Base-by-base conservation (phyloP, 2,888 invertebrate species). In the Drosophila percnosoma region DNA sequence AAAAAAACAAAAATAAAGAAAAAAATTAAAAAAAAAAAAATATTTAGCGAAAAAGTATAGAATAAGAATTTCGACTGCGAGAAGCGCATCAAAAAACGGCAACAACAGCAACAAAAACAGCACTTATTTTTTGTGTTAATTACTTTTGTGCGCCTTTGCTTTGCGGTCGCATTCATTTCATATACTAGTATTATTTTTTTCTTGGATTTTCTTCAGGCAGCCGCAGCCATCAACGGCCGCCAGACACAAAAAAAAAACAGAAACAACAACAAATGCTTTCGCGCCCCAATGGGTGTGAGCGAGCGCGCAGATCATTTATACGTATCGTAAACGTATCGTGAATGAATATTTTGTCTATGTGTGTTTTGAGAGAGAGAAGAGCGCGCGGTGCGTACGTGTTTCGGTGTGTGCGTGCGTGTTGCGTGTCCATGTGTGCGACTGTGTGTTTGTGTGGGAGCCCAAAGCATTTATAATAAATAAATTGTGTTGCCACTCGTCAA, bases 311-410 rank as follows among this genome's bases (percentile, higher is more conserved):
- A 83, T 76, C 78, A 74, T 85, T 75, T 82, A 80, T 83, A 83
- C 73, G 83, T 86, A 80, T 75, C 77, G 89, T 87, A 81, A 78
- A 68, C 83, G 88, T 89, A 78, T 85, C 80, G 88, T 88, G 84
- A 85, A 85, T 85, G 84, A 85, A 85, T 88, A 78, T 86, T 81
- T 73, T 86, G 88, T 87, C 71, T 78, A 69, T 75, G 80, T 85
- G 77, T 87, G 73, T 51, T 65, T 59, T 67, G 62, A 49, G 36
- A 49, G 40, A 40, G 75, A 60, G 63, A 55, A 78, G 78, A 78
- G 75, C 66, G 74, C 70, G 61, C 79, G 67, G 66, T 78, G 77
- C 70, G 80, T 78, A 75, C 80, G 68, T 80, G 51, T 80, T 49
- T 68, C 42, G 66, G 57, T 75, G 68, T 75, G 62, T 48, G 55